A percentile compares a stretch with the other conserved stretches of the same genome.
phyloP scores from a whole-genome alignment of 2,113 vertebrate species.

The Uria lomvia region DNA sequence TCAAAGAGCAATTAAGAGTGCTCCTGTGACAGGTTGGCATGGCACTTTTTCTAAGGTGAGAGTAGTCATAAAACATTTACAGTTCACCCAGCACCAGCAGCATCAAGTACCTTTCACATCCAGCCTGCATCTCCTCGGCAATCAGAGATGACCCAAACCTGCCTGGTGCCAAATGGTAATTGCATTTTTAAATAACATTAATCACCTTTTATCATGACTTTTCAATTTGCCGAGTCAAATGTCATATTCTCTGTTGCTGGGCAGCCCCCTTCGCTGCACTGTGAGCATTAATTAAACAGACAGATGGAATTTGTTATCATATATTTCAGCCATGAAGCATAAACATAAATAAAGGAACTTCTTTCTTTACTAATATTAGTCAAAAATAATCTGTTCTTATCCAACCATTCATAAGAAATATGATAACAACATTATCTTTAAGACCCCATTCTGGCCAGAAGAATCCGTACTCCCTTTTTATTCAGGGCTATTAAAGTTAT shows the following conservation, averaged over 20 bases:
- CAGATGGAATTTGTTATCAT: neutral
- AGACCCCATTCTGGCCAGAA: neutral
- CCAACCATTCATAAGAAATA: neutral
- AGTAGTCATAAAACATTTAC: slow-evolving; percentile 36
- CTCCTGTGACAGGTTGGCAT: neutral
- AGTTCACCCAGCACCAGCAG: slow-evolving; percentile 3
- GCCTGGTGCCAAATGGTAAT: neutral
- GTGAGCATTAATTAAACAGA: neutral
- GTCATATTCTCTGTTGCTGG: neutral
- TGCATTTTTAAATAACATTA: slow-evolving; percentile 33
- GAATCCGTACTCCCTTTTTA: neutral
- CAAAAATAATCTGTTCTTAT: neutral
- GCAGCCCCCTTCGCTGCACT: neutral
- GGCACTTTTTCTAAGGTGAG: neutral
- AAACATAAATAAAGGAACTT: slow-evolving; percentile 1
- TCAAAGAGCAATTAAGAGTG: neutral
- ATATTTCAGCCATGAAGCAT: neutral
- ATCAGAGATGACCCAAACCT: neutral
- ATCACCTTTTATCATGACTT: slow-evolving; percentile 27
- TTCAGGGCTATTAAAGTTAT: neutral
- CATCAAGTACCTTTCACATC: neutral
- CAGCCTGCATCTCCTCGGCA: neutral
- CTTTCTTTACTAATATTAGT: neutral
- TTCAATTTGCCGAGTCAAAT: slow-evolving; percentile 21
- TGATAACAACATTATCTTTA: neutral